phyloP scores from a whole-genome alignment of 2,113 vertebrate species.

The Dicrurus megarhynchus region DNA sequence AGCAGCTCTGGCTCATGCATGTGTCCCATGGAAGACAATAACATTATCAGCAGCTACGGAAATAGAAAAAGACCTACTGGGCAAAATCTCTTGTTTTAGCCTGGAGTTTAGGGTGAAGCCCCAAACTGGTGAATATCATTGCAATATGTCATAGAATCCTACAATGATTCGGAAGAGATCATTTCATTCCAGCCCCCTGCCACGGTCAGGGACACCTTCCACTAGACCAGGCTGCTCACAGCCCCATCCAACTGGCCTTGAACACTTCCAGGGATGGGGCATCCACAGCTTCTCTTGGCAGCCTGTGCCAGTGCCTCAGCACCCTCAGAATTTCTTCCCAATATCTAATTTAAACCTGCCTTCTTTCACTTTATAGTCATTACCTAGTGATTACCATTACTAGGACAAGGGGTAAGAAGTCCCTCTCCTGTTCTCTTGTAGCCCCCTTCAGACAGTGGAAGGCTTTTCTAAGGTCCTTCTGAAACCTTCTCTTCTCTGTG shows the following conservation, averaged over 20 bases:
- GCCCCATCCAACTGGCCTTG: not conserved
- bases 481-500: not conserved
- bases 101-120: not conserved
- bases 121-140: not conserved
- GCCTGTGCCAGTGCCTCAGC: not conserved
- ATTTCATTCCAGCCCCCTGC: not conserved
- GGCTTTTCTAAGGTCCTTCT: not conserved
- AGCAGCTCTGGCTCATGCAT: not conserved
- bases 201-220: not conserved
- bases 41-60: not conserved
- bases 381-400: not conserved
- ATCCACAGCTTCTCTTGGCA: not conserved
- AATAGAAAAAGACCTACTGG: not conserved
- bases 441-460: not conserved
- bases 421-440: not conserved
- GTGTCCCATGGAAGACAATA: not conserved
- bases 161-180: not conserved
- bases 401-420: not conserved
- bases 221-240: not conserved
- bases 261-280: not conserved
- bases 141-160: not conserved
- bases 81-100: not conserved
- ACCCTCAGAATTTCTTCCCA: not conserved
- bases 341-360: not conserved
- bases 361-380: not conserved